phyloP scores from a whole-genome alignment of 2,113 vertebrate genomes.

The Beaufortia kweichowensis region DNA sequence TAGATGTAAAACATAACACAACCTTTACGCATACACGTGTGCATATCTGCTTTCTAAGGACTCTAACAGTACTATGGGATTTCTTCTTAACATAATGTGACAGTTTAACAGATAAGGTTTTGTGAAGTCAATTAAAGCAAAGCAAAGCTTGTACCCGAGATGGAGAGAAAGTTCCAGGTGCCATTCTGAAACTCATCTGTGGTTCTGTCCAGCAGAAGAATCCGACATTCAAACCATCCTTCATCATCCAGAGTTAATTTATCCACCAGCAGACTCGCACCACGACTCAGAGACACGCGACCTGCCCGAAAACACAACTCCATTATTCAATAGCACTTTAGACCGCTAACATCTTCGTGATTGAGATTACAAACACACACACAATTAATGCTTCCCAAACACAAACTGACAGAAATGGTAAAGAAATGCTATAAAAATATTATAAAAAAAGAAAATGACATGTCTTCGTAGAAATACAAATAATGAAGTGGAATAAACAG shows the following conservation, averaged over 20 bases:
- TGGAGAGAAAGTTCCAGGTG: conserved; percentile 95
- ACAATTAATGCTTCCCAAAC: conserved; percentile 44
- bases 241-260: conserved; percentile 86
- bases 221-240: conserved; percentile 96
- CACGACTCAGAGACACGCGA: conserved; percentile 81
- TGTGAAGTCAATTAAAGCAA: too few relatives aligned
- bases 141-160: conserved; percentile 77
- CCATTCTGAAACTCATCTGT: conserved; percentile 89
- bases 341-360: not conserved
- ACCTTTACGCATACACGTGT: not conserved
- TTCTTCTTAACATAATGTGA: not conserved
- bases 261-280: conserved; percentile 86
- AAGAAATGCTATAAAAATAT: too few relatives aligned
- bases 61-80: not conserved
- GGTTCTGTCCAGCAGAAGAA: conserved; percentile 86
- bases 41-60: not conserved
- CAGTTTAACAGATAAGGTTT: not conserved
- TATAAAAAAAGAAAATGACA: too few relatives aligned
- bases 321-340: not conserved
- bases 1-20: not conserved
- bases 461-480: too few relatives aligned
- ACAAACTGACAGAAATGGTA: conserved; percentile 49
- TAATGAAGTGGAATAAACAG: too few relatives aligned
- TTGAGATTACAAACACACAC: conserved; percentile 3
- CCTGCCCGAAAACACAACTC: conserved; percentile 70